Base-by-base conservation (phyloP, 2,113 vertebrate species). In the Nycticebus coucang region DNA sequence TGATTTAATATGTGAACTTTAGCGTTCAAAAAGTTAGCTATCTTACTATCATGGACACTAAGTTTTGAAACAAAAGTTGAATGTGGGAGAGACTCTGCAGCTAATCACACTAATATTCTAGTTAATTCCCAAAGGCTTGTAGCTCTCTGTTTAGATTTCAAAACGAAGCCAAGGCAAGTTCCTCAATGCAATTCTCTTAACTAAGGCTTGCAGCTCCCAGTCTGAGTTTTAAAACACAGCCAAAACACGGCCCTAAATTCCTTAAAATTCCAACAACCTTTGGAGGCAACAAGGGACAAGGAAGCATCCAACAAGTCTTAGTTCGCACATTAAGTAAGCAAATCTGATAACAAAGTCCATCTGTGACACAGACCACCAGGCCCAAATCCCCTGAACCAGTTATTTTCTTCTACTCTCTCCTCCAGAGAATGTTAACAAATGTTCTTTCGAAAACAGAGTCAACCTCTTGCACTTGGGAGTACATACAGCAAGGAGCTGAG, bases 1-100 rank as follows among this genome's bases (percentile, higher is more conserved):
- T n/a, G 6, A 94, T 75, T 93, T 59, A 91, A 82, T 83, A 83
- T 17, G n/a, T 74, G 0, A 92, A 94, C 37, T 92, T 96, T 15
- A n/a, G 11, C 7, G 7, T 45, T 86, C 11, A 84, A 69, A 84
- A 91, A 74, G 21, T 77, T 75, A 62, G 19, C 5, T 68, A 37
- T n/a, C 41, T 74, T 92, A 93, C 50, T 72, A 62, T 62, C 45
- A 72, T 1, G 17, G 26, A 79, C 68, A 78, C 55, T 85, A 84
- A 89, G 37, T 35, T 82, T 5, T 87, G 50, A 94, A 93, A 86
- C 18, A 72, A 79, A 89, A 80, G 10, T 72, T 75, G 41, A 12
- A 18, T 77, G 50, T 79, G 12, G 59, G 57, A 93, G 57, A 94
- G 37, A 81, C 10, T 28, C 50, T 53, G 45, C 30, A 35, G 50